These are phyloP conservation scores for Cheilosia urbana DNA, from an alignment of 2,888 invertebrate species.

Conservation along the genomic window DNA sequence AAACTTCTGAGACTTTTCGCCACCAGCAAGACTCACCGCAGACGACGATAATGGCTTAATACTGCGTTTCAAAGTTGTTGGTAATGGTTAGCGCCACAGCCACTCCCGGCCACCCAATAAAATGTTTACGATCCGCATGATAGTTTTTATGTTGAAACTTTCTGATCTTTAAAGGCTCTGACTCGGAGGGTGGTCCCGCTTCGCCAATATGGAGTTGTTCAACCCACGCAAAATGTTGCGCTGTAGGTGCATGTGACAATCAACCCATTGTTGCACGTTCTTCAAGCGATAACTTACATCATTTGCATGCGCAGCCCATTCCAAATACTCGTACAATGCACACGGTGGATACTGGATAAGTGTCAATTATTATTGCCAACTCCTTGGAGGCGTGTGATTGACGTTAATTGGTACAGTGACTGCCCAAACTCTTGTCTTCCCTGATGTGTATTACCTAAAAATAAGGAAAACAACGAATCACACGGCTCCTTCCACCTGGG, in stretches of 20 bases:
- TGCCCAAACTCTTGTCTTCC: constrained; percentile 21
- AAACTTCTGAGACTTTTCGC: constrained; percentile 1
- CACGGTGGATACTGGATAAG: constrained; percentile 27
- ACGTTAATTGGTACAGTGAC: constrained; percentile 50
- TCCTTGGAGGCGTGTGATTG: constrained; percentile 60
- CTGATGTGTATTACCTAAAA: constrained; percentile 6
- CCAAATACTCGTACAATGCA: not conserved
- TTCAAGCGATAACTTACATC: constrained; percentile 30
- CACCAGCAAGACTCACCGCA: not conserved
- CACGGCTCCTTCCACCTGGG: constrained; percentile 51
- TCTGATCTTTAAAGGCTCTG: constrained; percentile 13
- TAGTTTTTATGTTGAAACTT: constrained; percentile 66
- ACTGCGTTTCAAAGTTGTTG: constrained; percentile 25
- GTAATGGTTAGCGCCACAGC: constrained; percentile 35
- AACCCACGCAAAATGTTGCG: constrained; percentile 12
- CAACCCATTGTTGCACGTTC: constrained; percentile 16
- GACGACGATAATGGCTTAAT: constrained; percentile 55
- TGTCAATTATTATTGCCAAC: constrained; percentile 61
- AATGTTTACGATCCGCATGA: constrained; percentile 66
- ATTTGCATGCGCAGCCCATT: constrained; percentile 53
- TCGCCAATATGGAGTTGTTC: not conserved
- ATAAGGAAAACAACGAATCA: constrained; percentile 23
- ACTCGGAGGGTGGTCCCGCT: constrained; percentile 2
- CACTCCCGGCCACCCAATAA: constrained; percentile 44
- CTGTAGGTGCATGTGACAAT: not conserved